Base-by-base conservation (phyloP, 2,113 vertebrate species). In the Hyperopisus bebe region DNA sequence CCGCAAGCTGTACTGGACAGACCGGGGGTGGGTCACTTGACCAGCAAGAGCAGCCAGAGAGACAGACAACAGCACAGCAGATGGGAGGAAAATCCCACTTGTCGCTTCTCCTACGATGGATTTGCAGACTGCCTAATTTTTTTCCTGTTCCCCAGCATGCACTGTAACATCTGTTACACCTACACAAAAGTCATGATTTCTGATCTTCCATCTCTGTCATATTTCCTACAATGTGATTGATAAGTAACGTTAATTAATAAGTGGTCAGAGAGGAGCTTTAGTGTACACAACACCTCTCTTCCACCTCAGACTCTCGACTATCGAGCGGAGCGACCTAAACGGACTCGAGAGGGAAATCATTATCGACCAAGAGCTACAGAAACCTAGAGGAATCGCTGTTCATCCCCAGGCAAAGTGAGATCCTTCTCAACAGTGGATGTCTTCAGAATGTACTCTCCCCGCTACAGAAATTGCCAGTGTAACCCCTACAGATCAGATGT, bases 1-100 rank as follows among this genome's bases (percentile, higher is more conserved):
- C 91, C 96, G 95, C 39, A 97, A 94, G 93, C 91, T 99, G 88
- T 99, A 98, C 90, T 99, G 98, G 98, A 98, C 97, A 35, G 97
- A 99, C 91, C 95, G 91, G 93, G 94, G 97, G 98, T 98, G 95
- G 35, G 92, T 90, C 51, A 66, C 5, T n/a, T 62, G 53, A 88
- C 39, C 85, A 4, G 42, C 42, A 5, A 82, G 42, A 44, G 15
- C 0, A 3, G 6, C 42, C 8, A 47, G 42, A 47, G 19, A 84
- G 82, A 84, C 82, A 10, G 42, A 84, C 19, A 10, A 9, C 8
- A 47, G 82, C 19, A 19, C 74, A 2, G 15, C 74, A 80, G 35
- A 80, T 7, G 17, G 35, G 13, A 80, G 74, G 35, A 3, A 19
- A 80, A 80, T 80, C 35, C 10, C 74, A 19, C 35, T 80, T 80